These are phyloP conservation scores for Ectobius pallidus DNA, from an alignment of 2,888 invertebrate species.

Conservation along the genomic window DNA sequence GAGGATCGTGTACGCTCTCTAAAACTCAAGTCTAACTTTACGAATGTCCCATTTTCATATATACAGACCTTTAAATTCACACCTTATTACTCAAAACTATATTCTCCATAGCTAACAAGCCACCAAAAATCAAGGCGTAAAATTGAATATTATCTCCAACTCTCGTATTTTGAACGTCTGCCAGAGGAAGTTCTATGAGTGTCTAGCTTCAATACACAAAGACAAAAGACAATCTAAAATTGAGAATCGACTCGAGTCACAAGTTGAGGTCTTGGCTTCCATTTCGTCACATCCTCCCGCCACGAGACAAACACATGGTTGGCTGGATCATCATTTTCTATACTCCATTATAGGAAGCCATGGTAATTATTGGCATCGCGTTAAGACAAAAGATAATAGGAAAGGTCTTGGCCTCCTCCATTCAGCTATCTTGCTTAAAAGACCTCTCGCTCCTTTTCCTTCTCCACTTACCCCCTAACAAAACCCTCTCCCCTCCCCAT, in stretches of 20 bases:
- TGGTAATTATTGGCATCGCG: slow-evolving; percentile 25
- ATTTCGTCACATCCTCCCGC: not conserved
- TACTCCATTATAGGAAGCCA: not conserved
- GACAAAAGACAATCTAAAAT: slow-evolving; percentile 22
- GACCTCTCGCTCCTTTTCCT: not conserved
- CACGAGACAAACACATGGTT: not conserved
- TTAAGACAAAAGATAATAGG: slow-evolving; percentile 18
- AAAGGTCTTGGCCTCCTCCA: slow-evolving; percentile 27
- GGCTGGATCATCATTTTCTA: not conserved
- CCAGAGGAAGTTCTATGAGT: slow-evolving; percentile 1
- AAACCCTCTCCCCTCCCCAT: slow-evolving; percentile 5
- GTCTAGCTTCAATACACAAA: slow-evolving; percentile 22
- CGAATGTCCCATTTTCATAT: not conserved
- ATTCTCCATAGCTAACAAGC: no score
- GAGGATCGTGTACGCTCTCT: no score
- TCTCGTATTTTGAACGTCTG: slow-evolving; percentile 26
- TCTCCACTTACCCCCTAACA: not conserved
- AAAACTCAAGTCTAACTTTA: not conserved
- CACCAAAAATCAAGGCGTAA: slow-evolving; percentile 21
- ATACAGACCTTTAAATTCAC: not conserved
- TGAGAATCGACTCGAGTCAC: not conserved
- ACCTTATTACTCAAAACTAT: no score
- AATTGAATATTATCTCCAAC: slow-evolving; percentile 16
- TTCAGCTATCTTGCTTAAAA: slow-evolving; percentile 10
- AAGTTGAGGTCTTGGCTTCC: slow-evolving; percentile 8